A percentile compares a stretch with the other conserved stretches of the same genome.
These are phyloP conservation scores for Thumatha senex DNA, from an alignment of 2,888 invertebrate species.

Conservation along the genomic window DNA sequence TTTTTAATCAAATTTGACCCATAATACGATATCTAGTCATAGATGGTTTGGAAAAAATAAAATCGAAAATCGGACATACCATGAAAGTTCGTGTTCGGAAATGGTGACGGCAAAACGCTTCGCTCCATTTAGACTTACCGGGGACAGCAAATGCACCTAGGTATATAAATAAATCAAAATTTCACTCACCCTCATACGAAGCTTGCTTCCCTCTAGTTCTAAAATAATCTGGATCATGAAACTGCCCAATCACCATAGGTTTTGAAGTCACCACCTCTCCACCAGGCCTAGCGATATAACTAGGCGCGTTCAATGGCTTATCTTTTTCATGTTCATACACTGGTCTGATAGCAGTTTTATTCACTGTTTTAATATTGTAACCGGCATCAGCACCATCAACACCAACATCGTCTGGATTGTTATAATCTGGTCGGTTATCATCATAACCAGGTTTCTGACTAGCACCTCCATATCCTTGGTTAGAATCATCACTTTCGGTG, in stretches of 20 bases:
- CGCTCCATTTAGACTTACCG: too few relatives aligned
- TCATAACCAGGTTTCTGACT: slow-evolving; percentile 12
- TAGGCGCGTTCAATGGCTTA: slow-evolving; percentile 56
- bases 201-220: slow-evolving; percentile 48
- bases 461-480: slow-evolving; percentile 12
- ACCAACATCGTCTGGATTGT: slow-evolving; percentile 15
- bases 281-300: slow-evolving; percentile 58
- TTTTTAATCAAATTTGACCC: too few relatives aligned
- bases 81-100: too few relatives aligned
- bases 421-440: slow-evolving; percentile 27
- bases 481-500: slow-evolving; percentile 16
- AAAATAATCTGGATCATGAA: slow-evolving; percentile 45
- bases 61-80: too few relatives aligned
- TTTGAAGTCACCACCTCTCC: slow-evolving; percentile 67
- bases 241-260: slow-evolving; percentile 64
- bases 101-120: too few relatives aligned
- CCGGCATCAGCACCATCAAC: slow-evolving; percentile 7
- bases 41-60: too few relatives aligned
- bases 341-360: slow-evolving; percentile 50
- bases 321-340: slow-evolving; percentile 70
- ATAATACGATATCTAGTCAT: too few relatives aligned
- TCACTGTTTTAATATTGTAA: slow-evolving; percentile 24
- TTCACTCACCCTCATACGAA: slow-evolving; percentile 62
- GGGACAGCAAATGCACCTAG: too few relatives aligned
- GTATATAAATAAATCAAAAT: background rate